These are phyloP conservation scores for Mythimna albipuncta DNA, from an alignment of 2,888 invertebrate species.

Conservation along the genomic window DNA sequence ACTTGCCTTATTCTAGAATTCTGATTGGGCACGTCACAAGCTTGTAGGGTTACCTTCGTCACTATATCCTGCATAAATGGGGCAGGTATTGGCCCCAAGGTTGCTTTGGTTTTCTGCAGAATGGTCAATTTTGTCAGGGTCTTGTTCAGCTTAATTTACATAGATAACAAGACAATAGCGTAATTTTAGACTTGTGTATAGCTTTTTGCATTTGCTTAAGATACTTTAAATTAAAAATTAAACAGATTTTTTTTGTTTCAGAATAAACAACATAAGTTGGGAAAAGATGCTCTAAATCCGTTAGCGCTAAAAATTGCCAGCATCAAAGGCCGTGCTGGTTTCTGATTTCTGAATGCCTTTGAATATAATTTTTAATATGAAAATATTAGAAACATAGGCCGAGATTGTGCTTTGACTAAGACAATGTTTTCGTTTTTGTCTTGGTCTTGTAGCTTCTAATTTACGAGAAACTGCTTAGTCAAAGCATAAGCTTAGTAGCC, in stretches of 20 bases:
- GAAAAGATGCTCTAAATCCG: conserved; percentile 71
- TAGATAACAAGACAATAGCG: too few species aligned
- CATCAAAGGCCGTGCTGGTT: conserved; percentile 77
- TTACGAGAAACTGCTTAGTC: not conserved
- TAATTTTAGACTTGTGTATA: not conserved
- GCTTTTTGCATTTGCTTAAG: not conserved
- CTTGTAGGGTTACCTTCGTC: not conserved
- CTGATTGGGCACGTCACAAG: not conserved
- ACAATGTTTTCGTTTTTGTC: not conserved
- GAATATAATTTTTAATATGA: conserved; percentile 1
- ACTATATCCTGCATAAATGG: not conserved
- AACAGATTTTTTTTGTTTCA: conserved; percentile 67
- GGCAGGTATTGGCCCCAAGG: not conserved
- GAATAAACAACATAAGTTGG: conserved; percentile 67
- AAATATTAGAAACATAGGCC: conserved; percentile 9
- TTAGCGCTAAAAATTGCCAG: conserved; percentile 77
- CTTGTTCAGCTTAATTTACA: not conserved
- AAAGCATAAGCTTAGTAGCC: not conserved
- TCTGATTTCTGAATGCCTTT: conserved; percentile 60
- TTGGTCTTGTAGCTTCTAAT: not conserved
- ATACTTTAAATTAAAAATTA: not conserved
- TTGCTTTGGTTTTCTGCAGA: not conserved
- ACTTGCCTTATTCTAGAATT: not conserved
- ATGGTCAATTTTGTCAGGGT: not conserved
- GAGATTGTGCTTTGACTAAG: not conserved